Conservation (phyloP, 2,797 vertebrate species). For the Cossypha niveicapilla region DNA sequence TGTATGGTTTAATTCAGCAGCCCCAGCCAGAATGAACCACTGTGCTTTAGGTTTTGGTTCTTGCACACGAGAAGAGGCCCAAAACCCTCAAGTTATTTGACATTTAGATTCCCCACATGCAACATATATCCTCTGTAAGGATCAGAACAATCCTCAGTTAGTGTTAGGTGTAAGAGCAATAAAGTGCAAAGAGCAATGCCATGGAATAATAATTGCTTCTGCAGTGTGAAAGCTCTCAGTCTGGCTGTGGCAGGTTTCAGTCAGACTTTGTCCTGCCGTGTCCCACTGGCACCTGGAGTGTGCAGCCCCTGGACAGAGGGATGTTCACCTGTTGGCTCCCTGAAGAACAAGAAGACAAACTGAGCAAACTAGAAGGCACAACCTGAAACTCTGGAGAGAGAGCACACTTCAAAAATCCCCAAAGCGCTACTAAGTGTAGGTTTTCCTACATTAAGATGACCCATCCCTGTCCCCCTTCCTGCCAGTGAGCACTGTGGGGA, state of each 20-base stretch:
- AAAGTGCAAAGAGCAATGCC: neutral
- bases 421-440: neutral
- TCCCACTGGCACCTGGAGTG: rapidly evolving
- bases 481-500: neutral
- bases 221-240: neutral
- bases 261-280: neutral
- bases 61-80: neutral
- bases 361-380: neutral
- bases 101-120: neutral
- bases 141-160: neutral
- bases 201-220: neutral
- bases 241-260: neutral
- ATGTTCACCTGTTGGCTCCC: neutral
- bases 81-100: neutral
- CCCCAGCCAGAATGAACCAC: too few species aligned
- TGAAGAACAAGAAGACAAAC: neutral
- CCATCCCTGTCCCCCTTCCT: neutral
- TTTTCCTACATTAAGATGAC: neutral
- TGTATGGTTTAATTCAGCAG: neutral
- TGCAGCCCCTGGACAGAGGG: neutral
- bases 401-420: neutral
- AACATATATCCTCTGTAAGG: rapidly evolving
- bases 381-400: neutral
- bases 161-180: neutral
- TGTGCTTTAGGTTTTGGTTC: neutral